Evolutionary conservation across 2,113 vertebrate genomes (phyloP).

Genomic region (Scartelaos histophorus): DNA sequence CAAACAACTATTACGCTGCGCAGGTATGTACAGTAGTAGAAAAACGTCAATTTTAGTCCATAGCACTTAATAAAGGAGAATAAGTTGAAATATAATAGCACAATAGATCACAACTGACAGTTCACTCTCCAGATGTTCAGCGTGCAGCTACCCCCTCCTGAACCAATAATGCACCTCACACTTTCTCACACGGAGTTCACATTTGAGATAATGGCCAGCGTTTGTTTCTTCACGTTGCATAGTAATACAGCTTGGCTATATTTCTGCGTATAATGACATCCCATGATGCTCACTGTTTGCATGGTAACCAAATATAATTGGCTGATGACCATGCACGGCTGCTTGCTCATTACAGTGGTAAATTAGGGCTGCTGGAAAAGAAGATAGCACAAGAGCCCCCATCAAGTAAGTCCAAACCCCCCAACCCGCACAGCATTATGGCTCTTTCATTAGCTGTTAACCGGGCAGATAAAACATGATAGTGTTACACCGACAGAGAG

Average conservation of each 20-base stretch:
- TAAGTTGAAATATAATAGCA: too few species aligned
- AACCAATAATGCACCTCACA: slow-evolving; percentile 26
- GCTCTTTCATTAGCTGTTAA: slow-evolving; percentile 49
- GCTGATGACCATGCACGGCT: slow-evolving; percentile 74
- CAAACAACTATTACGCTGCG: too few species aligned
- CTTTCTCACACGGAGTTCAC: slow-evolving; percentile 11
- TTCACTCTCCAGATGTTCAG: too few species aligned
- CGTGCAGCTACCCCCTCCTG: background rate
- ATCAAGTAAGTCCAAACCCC: slow-evolving; percentile 28
- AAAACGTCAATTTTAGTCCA: too few species aligned
- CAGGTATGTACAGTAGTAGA: too few species aligned
- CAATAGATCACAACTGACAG: too few species aligned
- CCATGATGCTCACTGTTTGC: slow-evolving; percentile 72
- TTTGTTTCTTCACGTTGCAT: slow-evolving; percentile 26
- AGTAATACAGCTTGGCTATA: slow-evolving; percentile 49
- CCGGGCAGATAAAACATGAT: slow-evolving; percentile 40
- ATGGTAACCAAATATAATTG: slow-evolving; percentile 80
- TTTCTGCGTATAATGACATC: slow-evolving; percentile 69
- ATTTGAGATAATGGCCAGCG: slow-evolving; percentile 39
- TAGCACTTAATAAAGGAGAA: too few species aligned
- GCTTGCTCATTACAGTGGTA: slow-evolving; percentile 73
- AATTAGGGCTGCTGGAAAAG: slow-evolving; percentile 69
- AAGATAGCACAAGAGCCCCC: slow-evolving; percentile 34
- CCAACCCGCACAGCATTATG: slow-evolving; percentile 41
- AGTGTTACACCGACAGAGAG: slow-evolving; percentile 25